Evolutionary conservation across 1,140 invertebrate genomes (phyloP), one percentile per base, ranked within the genome.

Genomic region (Eupeodes corollae): DNA sequence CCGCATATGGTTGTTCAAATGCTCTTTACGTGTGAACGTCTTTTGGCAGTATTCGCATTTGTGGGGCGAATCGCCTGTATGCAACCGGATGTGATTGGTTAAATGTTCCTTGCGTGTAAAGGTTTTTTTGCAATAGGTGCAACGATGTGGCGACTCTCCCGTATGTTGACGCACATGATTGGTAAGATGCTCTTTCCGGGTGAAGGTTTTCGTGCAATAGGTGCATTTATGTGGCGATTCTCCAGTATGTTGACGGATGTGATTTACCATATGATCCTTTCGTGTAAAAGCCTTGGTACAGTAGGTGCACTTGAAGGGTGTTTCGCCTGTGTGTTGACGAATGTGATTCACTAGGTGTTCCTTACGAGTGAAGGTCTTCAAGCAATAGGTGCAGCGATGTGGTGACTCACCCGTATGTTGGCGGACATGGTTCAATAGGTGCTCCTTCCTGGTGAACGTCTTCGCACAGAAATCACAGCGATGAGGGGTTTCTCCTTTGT

Each of bases 61-160:
- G 62, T 88, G 87, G 46, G 85, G 83, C 56, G 82, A 85, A 69
- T 89, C 86, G 46, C 86, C 82, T 19, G 78, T 79, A 63, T 80
- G 78, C 39, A 74, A 62, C 9, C 82, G 75, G 57, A 91, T 82
- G 70, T 92, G 89, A 72, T 91, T 88, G 69, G 86, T 88, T 62
- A 91, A 78, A 71, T 92, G 88, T 73, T 91, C 88, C 70, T 91
- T 91, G 50, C 88, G 74, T 35, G 88, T 91, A 70, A 93, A 79
- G 5, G 71, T 69, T 63, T 86, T 87, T 51, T 80, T 79, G 70
- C 84, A 88, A 51, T 78, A 80, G 45, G 76, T 75, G 68, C 84
- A 88, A 55, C 79, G 77, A 62, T 83, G 79, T 39, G 79, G 80
- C 21, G 80, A 81, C 65, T 90, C 87, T 35, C 87, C 84, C 6